Percentiles rank a stretch among this genome's conserved stretches.
Conservation (phyloP, 2,797 vertebrate species). For the Balearica regulorum region DNA sequence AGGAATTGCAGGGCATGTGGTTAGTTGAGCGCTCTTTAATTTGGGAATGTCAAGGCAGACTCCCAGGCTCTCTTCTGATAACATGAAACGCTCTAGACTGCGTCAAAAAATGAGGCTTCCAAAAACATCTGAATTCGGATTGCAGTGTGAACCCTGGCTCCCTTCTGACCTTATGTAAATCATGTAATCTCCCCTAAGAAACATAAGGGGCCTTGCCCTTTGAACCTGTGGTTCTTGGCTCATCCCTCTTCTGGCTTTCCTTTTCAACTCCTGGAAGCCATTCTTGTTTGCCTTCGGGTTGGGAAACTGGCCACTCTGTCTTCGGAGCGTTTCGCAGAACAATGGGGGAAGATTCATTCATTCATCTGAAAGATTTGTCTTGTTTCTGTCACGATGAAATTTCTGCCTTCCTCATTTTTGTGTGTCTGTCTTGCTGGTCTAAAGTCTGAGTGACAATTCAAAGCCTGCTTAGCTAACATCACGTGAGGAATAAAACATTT, state of each 20-base stretch:
- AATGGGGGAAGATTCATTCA: background rate
- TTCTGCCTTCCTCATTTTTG: background rate
- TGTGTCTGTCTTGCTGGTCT: background rate
- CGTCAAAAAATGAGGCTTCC: conserved; percentile 38
- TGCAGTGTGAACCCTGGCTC: background rate
- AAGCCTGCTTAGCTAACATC: background rate
- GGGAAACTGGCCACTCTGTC: background rate
- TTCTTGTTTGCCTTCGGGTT: background rate
- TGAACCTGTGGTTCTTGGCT: conserved; percentile 39
- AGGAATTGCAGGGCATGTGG: background rate
- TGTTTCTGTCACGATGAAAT: background rate
- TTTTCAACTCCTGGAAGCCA: background rate
- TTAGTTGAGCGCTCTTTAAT: background rate
- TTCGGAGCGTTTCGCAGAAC: background rate
- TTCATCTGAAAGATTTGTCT: background rate
- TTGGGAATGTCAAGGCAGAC: background rate
- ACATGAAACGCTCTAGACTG: conserved; percentile 15
- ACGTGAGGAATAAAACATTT: background rate
- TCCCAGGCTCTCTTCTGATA: conserved; percentile 43
- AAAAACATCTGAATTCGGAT: conserved; percentile 14
- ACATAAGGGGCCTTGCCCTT: conserved; percentile 17
- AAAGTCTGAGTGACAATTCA: background rate
- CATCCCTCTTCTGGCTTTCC: conserved; percentile 5
- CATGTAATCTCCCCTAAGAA: conserved; percentile 13
- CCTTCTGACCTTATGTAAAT: conserved; percentile 24